Evolutionary conservation across 2,113 vertebrate genomes (phyloP), one percentile per base, ranked within the genome.

Genomic region (Perca flavescens): DNA sequence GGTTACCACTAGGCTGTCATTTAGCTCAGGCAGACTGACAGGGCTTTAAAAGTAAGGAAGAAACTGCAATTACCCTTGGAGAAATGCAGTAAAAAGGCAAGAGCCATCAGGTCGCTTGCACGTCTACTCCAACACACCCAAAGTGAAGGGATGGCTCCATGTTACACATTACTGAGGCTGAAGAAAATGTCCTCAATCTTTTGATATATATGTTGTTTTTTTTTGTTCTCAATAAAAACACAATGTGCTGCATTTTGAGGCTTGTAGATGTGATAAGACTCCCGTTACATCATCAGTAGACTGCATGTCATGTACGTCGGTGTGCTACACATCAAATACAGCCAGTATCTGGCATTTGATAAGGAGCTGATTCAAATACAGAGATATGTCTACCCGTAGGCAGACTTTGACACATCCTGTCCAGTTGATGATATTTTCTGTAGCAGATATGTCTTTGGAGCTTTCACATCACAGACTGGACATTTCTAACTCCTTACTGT

Each of bases 1-100:
- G 31, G 85, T 94, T 92, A 91, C 83, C 46, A 80, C 77, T 40
- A 69, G 77, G 76, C 83, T 89, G 90, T 88, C 91, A 80, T 91
- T 92, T 93, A 83, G 53, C 77, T 50, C 67, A 5, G 74, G 60
- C 76, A 76, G 86, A 88, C 83, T 85, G 89, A 80, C 89, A 77
- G 80, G 71, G 34, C 82, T 90, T 85, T 89, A 87, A 91, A 86
- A 75, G 88, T 89, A 86, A 84, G 80, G 78, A 84, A 79, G 84
- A 84, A 88, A 82, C 80, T 68, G 80, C 85, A 91, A 88, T 93
- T 92, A 89, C 88, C 73, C 67, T 7, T 60, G 56, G 56, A 82
- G 79, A 74, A 61, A 78, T 40, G 43, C 72, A 87, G 76, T 67
- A 73, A 85, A 88, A 88, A 86, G 56, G 74, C 75, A 63, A 52